Conservation (phyloP, 2,888 invertebrate species). For the Uloborus plumipes region DNA sequence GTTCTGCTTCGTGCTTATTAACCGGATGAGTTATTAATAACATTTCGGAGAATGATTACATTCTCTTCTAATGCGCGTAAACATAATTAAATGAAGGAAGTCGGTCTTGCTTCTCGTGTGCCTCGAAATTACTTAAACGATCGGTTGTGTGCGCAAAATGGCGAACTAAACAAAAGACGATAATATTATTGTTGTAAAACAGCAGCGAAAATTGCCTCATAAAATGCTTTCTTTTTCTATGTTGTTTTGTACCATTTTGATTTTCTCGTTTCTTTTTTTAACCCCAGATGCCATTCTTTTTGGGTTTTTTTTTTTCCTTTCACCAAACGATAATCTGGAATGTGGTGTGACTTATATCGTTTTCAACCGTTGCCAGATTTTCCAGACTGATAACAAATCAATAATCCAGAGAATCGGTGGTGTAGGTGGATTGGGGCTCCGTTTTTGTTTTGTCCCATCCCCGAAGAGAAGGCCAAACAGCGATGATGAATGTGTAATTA, state of each 20-base stretch:
- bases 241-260: not conserved
- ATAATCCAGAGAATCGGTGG: constrained; percentile 33
- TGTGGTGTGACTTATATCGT: not conserved
- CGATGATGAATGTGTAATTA: constrained; percentile 58
- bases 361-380: constrained; percentile 33
- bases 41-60: constrained; percentile 60
- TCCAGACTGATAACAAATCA: constrained; percentile 32
- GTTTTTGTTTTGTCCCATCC: constrained; percentile 39
- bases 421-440: not conserved
- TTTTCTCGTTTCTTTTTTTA: not conserved
- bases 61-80: constrained; percentile 58
- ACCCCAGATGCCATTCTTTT: not conserved
- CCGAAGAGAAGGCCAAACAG: constrained; percentile 17
- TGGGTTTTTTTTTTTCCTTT: not conserved
- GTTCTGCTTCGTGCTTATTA: constrained; percentile 59
- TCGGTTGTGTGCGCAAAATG: constrained; percentile 38
- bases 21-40: constrained; percentile 63
- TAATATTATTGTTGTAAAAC: constrained; percentile 43
- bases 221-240: not conserved
- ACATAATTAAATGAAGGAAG: constrained; percentile 60
- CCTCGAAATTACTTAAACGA: constrained; percentile 54
- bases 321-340: not conserved
- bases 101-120: constrained; percentile 37
- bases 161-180: constrained; percentile 35
- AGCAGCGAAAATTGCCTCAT: constrained; percentile 25